Percentiles rank a stretch among this genome's conserved stretches.
Conservation (phyloP, 2,113 vertebrate genomes). For the Diadophis punctatus region DNA sequence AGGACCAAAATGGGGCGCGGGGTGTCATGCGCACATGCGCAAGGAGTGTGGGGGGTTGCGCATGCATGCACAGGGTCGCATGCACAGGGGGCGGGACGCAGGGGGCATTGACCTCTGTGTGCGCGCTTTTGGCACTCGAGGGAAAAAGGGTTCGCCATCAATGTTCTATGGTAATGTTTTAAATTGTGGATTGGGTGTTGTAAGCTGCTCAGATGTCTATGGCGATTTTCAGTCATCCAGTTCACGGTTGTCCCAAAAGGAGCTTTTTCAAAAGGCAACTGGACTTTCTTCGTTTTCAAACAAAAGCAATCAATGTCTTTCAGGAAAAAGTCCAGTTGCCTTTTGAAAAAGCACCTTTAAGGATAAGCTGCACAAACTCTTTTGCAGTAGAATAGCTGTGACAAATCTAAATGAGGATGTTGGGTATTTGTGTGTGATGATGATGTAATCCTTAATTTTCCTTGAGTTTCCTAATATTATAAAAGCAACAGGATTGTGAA, state of each 20-base stretch:
- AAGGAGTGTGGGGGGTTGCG: no score
- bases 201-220: not conserved
- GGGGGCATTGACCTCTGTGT: no score
- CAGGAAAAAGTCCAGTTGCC: not conserved
- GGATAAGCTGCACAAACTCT: not conserved
- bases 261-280: not conserved
- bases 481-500: not conserved
- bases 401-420: not conserved
- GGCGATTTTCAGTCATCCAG: not conserved
- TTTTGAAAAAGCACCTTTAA: not conserved
- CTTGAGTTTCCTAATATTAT: not conserved
- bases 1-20: no score
- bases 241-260: not conserved
- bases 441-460: not conserved
- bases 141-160: no score
- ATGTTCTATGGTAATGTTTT: not conserved
- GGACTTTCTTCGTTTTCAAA: not conserved
- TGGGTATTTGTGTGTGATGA: fast-evolving
- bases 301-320: not conserved
- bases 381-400: not conserved
- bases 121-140: no score
- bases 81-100: no score
- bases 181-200: not conserved
- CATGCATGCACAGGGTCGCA: no score
- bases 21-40: no score